Evolutionary conservation across 1,140 invertebrate species (phyloP).

Genomic region (Tribolium madens): DNA sequence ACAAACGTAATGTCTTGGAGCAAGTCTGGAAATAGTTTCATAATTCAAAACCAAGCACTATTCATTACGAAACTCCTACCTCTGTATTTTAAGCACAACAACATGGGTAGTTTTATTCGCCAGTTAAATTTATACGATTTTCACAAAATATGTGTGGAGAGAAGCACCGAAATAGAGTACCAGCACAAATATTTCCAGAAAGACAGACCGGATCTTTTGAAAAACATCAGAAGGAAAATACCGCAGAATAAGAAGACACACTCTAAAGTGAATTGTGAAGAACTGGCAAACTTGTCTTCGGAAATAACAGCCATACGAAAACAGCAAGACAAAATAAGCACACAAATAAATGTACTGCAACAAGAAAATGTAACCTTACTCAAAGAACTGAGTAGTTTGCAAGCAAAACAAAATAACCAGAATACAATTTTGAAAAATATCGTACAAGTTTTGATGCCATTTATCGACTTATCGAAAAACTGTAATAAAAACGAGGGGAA

Average conservation of each 20-base stretch:
- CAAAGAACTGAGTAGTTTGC: constrained; percentile 51
- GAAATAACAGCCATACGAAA: constrained; percentile 34
- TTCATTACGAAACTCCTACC: constrained; percentile 54
- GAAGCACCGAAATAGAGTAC: constrained; percentile 48
- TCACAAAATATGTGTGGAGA: constrained; percentile 51
- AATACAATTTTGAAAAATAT: constrained; percentile 55
- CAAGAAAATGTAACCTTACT: constrained; percentile 55
- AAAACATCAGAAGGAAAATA: constrained; percentile 53
- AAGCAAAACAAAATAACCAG: constrained; percentile 54
- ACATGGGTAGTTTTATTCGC: constrained; percentile 55
- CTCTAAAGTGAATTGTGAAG: background rate
- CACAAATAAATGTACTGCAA: constrained; percentile 49
- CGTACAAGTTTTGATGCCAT: constrained; percentile 55
- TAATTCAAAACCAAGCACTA: constrained; percentile 53
- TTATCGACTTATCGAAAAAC: constrained; percentile 42
- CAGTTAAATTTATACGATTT: constrained; percentile 58
- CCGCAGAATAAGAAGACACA: constrained; percentile 35
- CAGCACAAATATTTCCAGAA: constrained; percentile 52
- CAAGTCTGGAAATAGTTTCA: constrained; percentile 51
- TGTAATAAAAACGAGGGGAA: no score
- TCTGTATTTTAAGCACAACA: constrained; percentile 57
- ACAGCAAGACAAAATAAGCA: constrained; percentile 46
- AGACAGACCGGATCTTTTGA: constrained; percentile 51
- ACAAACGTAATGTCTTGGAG: constrained; percentile 55
- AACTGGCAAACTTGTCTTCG: constrained; percentile 1